Evolutionary conservation across 2,888 invertebrate species (phyloP).

Genomic region (Tetramorium bicarinatum): DNA sequence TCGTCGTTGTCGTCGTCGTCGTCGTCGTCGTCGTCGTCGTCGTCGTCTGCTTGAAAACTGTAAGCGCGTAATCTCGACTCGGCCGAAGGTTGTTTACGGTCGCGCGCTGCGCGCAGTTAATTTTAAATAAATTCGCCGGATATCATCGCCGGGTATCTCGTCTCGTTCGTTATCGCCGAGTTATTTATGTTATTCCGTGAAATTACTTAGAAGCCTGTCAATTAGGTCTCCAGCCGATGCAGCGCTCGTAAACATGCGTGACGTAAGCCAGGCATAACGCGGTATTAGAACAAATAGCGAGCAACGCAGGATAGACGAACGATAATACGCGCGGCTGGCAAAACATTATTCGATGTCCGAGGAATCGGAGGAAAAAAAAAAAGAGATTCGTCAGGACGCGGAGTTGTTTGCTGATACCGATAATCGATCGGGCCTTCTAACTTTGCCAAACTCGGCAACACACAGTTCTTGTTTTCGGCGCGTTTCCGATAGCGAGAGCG

Average conservation of each 20-base stretch:
- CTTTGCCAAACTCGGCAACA: background rate
- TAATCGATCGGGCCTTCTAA: conserved; percentile 1
- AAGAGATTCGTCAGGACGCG: background rate
- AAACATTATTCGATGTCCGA: background rate
- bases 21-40: background rate
- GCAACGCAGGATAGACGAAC: background rate
- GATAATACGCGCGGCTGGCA: conserved; percentile 1
- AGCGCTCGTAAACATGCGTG: conserved; percentile 43
- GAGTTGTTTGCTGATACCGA: background rate
- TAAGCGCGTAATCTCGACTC: conserved; percentile 57
- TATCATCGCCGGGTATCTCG: conserved; percentile 27
- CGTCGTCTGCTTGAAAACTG: conserved; percentile 8
- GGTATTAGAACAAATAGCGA: conserved; percentile 16
- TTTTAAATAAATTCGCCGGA: conserved; percentile 60
- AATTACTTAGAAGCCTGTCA: conserved; percentile 46
- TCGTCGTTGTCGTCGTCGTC: background rate
- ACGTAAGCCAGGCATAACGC: conserved; percentile 38
- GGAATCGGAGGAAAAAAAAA: background rate
- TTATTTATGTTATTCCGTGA: conserved; percentile 43
- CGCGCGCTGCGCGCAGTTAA: conserved; percentile 51
- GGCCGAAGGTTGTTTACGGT: conserved; percentile 75
- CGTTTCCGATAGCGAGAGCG: background rate
- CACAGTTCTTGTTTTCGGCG: background rate
- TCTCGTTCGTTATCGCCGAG: conserved; percentile 38
- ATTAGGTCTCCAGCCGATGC: conserved; percentile 25